phyloP scores from a whole-genome alignment of 2,113 vertebrate genomes.

The Vidua chalybeata region DNA sequence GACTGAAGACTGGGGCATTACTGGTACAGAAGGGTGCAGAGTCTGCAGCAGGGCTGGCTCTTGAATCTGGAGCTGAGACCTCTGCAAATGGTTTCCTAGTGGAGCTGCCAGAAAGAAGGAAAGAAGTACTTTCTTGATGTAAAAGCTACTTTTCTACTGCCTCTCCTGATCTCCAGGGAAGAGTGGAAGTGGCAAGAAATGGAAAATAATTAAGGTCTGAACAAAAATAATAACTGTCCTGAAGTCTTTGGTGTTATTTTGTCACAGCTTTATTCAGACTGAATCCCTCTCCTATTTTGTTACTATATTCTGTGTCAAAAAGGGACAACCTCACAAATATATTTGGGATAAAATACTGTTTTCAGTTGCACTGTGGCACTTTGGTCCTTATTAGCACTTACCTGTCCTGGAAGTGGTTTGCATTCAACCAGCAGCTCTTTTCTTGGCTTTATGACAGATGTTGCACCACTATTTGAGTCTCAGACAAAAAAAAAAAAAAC shows the following conservation, averaged over 20 bases:
- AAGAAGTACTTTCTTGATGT: background rate
- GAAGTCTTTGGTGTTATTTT: background rate
- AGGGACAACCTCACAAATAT: background rate
- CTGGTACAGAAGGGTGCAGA: background rate
- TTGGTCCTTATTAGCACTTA: background rate
- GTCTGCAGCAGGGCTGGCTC: background rate
- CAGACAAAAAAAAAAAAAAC: background rate
- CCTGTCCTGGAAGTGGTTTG: background rate
- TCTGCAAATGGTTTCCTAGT: background rate
- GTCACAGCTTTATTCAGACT: background rate
- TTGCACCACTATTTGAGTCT: background rate
- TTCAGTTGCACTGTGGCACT: background rate
- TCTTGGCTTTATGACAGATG: background rate
- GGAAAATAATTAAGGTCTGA: constrained; percentile 13
- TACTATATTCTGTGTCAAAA: background rate
- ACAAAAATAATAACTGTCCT: background rate
- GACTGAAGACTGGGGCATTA: background rate
- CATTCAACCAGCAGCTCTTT: background rate
- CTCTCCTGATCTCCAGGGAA: background rate
- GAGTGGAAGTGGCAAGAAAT: background rate
- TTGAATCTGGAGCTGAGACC: background rate
- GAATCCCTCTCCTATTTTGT: background rate
- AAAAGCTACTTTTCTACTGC: background rate
- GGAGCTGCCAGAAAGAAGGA: background rate
- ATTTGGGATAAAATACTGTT: background rate